phyloP scores from a whole-genome alignment of 2,888 invertebrate genomes.

The Proisotoma minuta region DNA sequence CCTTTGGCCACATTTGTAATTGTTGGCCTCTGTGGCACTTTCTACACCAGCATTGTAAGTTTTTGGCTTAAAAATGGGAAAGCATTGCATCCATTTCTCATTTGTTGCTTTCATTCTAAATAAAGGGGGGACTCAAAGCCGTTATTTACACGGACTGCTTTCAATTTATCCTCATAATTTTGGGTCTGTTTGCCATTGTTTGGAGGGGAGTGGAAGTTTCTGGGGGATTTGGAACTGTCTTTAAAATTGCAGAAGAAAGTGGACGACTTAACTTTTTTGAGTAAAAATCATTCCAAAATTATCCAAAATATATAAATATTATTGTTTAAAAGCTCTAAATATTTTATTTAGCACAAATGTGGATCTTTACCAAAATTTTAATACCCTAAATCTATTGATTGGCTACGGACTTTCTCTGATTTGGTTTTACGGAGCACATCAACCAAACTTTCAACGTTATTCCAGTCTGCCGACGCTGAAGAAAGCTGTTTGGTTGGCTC shows the following conservation, averaged over 20 bases:
- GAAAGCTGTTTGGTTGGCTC: no score
- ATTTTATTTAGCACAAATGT: conserved; percentile 15
- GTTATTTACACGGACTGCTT: conserved; percentile 51
- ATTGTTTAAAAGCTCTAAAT: no score
- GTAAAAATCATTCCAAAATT: conserved; percentile 29
- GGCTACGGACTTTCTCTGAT: conserved; percentile 28
- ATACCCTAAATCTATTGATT: conserved; percentile 24
- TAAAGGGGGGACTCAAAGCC: conserved; percentile 49
- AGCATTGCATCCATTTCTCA: background rate
- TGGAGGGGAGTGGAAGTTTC: conserved; percentile 49
- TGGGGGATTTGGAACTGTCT: conserved; percentile 49
- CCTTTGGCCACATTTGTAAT: conserved; percentile 49
- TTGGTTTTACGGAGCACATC: conserved; percentile 25
- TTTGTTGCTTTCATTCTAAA: background rate
- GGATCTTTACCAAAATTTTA: conserved; percentile 30
- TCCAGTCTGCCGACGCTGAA: conserved; percentile 28
- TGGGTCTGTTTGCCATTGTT: conserved; percentile 49
- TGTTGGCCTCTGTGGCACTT: conserved; percentile 46
- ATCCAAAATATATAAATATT: no score
- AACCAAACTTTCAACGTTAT: conserved; percentile 34
- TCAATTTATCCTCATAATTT: conserved; percentile 50
- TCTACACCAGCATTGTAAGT: conserved; percentile 51
- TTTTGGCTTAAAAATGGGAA: background rate
- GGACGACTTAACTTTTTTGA: conserved; percentile 49
- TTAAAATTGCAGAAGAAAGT: conserved; percentile 48